A percentile compares a stretch with the other conserved stretches of the same genome.
phyloP scores from a whole-genome alignment of 2,113 vertebrate genomes.

The Nettapus auritus region DNA sequence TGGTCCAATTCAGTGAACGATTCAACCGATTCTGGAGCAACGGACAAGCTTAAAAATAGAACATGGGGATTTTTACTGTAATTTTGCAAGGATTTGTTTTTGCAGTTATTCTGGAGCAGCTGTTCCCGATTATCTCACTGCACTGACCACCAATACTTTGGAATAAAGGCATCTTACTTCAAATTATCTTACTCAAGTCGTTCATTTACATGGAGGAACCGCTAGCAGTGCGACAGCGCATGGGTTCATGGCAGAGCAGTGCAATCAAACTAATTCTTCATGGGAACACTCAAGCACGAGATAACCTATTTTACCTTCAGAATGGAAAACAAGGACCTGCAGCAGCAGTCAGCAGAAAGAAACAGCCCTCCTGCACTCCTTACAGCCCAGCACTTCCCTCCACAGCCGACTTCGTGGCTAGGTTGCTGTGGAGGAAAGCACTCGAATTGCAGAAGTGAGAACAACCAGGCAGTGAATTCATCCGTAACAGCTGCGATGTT shows the following conservation, averaged over 20 bases:
- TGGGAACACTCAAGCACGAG: neutral
- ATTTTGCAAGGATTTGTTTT: neutral
- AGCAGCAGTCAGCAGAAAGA: neutral
- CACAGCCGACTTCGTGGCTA: neutral
- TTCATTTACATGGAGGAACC: neutral
- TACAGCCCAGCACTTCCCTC: neutral
- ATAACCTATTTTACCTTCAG: neutral
- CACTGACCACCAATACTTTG: neutral
- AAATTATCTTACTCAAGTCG: neutral
- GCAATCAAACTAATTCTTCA: neutral
- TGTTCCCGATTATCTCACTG: neutral
- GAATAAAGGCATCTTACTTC: neutral
- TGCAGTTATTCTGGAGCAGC: neutral
- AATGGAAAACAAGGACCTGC: neutral
- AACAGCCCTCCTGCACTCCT: neutral
- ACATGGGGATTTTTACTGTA: neutral
- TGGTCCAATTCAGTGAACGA: neutral
- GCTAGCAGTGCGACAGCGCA: neutral
- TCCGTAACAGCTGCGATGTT: neutral
- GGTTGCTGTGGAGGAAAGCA: neutral
- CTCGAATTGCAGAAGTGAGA: neutral
- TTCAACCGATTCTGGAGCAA: neutral
- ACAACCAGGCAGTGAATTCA: neutral
- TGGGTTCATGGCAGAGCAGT: neutral
- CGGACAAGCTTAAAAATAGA: neutral